phyloP scores from a whole-genome alignment of 2,888 invertebrate species.

The Teinopalpus imperialis region DNA sequence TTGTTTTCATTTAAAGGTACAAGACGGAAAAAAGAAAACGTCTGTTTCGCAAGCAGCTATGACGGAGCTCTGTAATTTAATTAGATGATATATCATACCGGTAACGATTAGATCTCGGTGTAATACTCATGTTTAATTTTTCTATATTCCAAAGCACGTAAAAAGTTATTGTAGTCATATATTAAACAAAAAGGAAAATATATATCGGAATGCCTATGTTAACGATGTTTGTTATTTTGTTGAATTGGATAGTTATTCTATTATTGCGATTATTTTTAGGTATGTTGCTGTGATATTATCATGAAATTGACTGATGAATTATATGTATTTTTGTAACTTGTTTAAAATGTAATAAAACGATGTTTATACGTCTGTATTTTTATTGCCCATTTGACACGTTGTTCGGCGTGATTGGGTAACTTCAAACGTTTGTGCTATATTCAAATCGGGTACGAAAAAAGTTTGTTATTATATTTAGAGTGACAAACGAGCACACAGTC shows the following conservation, averaged over 20 bases:
- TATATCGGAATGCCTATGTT: not conserved
- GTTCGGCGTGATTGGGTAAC: no score
- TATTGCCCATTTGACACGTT: no score
- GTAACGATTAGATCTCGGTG: constrained; percentile 31
- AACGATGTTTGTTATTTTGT: constrained; percentile 50
- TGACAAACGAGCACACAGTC: no score
- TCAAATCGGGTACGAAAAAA: no score
- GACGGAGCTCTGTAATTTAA: constrained; percentile 61
- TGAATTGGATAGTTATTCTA: constrained; percentile 24
- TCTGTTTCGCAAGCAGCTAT: constrained; percentile 63
- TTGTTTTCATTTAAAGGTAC: constrained; percentile 55
- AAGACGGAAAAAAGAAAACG: constrained; percentile 67
- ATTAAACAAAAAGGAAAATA: not conserved
- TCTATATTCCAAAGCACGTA: constrained; percentile 31
- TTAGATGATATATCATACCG: constrained; percentile 55
- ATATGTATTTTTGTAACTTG: constrained; percentile 56
- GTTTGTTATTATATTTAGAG: no score
- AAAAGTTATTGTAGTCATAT: not conserved
- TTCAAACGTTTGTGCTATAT: no score
- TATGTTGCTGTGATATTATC: constrained; percentile 62
- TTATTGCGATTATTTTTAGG: constrained; percentile 17
- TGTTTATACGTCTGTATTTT: constrained; percentile 1
- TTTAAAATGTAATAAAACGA: constrained; percentile 31
- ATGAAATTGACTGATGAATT: constrained; percentile 59
- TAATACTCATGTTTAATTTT: constrained; percentile 32